Base-by-base conservation (phyloP, 2,888 invertebrate species). In the Temnothorax rugatulus region DNA sequence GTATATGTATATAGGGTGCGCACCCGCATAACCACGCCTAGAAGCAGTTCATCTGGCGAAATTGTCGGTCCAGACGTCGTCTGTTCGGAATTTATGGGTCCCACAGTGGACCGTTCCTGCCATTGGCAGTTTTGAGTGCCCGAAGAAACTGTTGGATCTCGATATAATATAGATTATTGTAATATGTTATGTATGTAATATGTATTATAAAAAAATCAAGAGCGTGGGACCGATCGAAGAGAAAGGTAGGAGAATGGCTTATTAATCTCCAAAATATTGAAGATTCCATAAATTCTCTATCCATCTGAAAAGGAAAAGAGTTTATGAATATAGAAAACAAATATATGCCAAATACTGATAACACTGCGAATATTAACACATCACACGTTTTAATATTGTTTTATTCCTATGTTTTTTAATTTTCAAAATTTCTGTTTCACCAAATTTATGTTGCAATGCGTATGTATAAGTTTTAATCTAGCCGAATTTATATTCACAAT, bases 71-170 rank as follows among this genome's bases (percentile, higher is more conserved):
- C 44, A 38, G 82, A 81, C 82, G 82, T 85, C 66, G 81, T 71
- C 71, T 83, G 73, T 44, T 25, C n/a, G 74, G 64, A 84, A 90
- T 90, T 90, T 90, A 87, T 87, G 84, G 69, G 83, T 1, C 13
- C 18, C 21, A 41, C n/a, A 52, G n/a, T 38, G 21, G 34, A 1
- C 29, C 29, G 1, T 38, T 64, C 34, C 52, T 76, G 64, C 25
- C 18, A 50, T 63, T 52, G 75, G 38, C 64, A 64, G 52, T 76
- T 38, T 64, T 76, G 18, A 15, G 7, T n/a, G 64, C 4, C 25
- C 4, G 2, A 25, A 76, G 38, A 52, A 64, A 64, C 21, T n/a
- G 9, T 71, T 41, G 21, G 5, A 4, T 5, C n/a, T 9, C 11
- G 25, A 71, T 74, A 59, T 44, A 7, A 63, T 3, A 15, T 50